Conservation (phyloP, 2,888 invertebrate species). For the Ferrisia virgata region DNA sequence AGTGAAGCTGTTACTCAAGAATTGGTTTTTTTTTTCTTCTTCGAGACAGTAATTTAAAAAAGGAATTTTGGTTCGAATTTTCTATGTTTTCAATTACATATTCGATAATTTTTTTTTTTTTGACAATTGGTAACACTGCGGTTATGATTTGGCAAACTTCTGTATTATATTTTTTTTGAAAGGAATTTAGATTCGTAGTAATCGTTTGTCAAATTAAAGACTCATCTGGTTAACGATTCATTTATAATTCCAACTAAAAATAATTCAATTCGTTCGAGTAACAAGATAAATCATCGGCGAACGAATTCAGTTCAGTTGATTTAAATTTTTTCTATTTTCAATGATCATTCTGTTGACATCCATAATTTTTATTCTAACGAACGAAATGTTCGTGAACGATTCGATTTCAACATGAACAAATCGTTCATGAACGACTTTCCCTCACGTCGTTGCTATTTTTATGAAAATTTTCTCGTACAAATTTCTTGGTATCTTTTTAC, state of each 20-base stretch:
- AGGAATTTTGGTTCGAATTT: not conserved
- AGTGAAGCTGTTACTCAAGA: too few species aligned
- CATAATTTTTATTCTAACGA: too few species aligned
- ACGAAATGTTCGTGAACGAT: too few species aligned
- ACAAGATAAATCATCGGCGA: too few species aligned
- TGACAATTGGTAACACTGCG: not conserved
- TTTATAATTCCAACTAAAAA: too few species aligned
- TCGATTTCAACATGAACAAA: not conserved
- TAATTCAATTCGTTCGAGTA: too few species aligned
- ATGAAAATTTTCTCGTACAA: not conserved
- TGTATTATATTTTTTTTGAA: constrained; percentile 41
- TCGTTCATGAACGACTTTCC: not conserved
- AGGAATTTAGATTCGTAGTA: not conserved
- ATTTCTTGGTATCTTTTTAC: not conserved
- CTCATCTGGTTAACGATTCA: too few species aligned
- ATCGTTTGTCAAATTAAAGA: not conserved
- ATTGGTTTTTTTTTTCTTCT: not conserved
- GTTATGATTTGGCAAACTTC: not conserved
- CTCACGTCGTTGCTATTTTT: not conserved
- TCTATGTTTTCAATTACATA: not conserved
- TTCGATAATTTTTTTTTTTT: not conserved
- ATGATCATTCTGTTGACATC: too few species aligned
- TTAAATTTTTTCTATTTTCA: too few species aligned
- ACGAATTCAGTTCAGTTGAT: too few species aligned
- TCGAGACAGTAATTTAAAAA: not conserved